Percentiles rank a stretch among this genome's conserved stretches.
These are phyloP conservation scores for Eupithecia dodoneata DNA, from an alignment of 2,888 invertebrate species.

Conservation along the genomic window DNA sequence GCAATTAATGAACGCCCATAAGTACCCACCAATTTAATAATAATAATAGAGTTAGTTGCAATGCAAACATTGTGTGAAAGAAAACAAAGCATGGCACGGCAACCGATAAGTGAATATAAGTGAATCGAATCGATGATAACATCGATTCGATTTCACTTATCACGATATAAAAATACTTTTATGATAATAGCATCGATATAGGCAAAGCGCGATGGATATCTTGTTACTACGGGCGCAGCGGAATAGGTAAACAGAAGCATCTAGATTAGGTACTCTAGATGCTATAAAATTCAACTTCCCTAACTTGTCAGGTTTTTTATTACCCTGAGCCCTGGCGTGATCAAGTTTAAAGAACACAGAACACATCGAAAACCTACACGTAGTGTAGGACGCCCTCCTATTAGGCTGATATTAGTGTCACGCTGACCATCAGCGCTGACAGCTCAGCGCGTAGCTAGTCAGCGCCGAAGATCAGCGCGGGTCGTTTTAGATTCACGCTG, in stretches of 20 bases:
- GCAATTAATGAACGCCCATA: no score
- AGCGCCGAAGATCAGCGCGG: no score
- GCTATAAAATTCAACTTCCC: not conserved
- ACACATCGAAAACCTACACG: no score
- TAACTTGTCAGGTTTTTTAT: not conserved
- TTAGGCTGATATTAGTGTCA: no score
- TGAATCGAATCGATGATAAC: not conserved
- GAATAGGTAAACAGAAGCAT: not conserved
- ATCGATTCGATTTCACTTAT: slow-evolving; percentile 20
- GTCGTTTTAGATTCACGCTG: no score
- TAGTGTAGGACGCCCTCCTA: no score
- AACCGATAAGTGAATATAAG: not conserved
- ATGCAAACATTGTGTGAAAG: not conserved
- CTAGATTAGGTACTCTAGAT: not conserved
- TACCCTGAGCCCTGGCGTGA: not conserved
- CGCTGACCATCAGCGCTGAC: no score
- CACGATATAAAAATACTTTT: slow-evolving; percentile 37
- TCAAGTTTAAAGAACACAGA: no score
- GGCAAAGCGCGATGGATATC: not conserved
- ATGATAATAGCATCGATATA: slow-evolving; percentile 10
- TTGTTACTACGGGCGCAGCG: slow-evolving; percentile 1
- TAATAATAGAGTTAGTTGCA: not conserved
- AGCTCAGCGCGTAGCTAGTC: no score
- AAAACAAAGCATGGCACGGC: not conserved
- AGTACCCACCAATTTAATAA: not conserved